These are phyloP conservation scores for Magallana gigas DNA, from an alignment of 1,140 invertebrate species.

Conservation along the genomic window DNA sequence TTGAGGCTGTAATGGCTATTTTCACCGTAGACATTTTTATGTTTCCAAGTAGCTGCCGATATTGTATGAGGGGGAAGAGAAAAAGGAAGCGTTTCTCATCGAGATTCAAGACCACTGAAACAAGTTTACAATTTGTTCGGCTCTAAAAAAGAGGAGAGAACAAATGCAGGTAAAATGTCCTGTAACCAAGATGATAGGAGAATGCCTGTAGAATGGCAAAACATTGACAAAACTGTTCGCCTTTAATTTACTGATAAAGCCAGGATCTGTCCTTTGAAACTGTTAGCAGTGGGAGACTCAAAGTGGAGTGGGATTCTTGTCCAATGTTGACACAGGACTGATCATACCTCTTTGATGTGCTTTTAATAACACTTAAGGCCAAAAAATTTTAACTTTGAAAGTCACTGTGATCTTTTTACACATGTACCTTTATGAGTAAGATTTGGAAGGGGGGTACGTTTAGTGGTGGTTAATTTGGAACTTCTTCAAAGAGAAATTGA, in stretches of 20 bases:
- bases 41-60: conserved; percentile 3
- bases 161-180: background rate
- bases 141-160: background rate
- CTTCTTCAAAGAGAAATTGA: conserved; percentile 22
- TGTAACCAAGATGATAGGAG: conserved; percentile 27
- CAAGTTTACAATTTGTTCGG: background rate
- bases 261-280: conserved; percentile 1
- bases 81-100: conserved; percentile 10
- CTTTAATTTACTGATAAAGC: conserved; percentile 43
- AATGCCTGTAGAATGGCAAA: conserved; percentile 25
- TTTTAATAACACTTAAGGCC: conserved; percentile 36
- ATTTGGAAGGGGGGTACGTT: background rate
- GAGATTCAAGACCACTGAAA: conserved; percentile 25
- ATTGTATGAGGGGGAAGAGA: background rate
- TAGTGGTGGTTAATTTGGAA: conserved; percentile 9
- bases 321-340: background rate
- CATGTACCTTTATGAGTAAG: conserved; percentile 10
- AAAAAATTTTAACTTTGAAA: conserved; percentile 35
- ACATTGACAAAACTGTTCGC: conserved; percentile 34
- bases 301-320: background rate
- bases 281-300: background rate
- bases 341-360: conserved; percentile 35
- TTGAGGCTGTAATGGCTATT: background rate
- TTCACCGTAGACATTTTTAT: background rate
- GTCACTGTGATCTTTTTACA: conserved; percentile 39